Base-by-base conservation (phyloP, 2,888 invertebrate genomes). In the Griposia aprilina region DNA sequence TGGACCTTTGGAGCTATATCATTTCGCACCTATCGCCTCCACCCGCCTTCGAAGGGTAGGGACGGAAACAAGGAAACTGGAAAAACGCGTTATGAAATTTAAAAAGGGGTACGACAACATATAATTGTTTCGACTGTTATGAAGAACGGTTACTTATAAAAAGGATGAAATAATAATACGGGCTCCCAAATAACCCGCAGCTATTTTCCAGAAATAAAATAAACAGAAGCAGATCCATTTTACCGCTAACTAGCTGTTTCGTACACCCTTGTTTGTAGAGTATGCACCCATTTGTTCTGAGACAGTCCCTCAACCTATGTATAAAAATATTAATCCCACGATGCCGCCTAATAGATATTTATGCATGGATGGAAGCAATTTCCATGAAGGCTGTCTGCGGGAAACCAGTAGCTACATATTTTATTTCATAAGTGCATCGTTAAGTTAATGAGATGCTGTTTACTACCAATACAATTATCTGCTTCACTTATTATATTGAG, bases 1-100 rank as follows among this genome's bases (percentile, higher is more conserved):
- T 94, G 96, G 97, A 96, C 97, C 96, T 96, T 92, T 85, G 94
- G 82, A 94, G 96, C 96, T 96, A 96, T 96, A 97, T 96, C 96
- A 96, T 96, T 96, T 95, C 92, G 92, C 96, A 96, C 96, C 96
- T 95, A 94, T 92, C 91, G 90, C 92, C 90, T 93, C 81, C 85
- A 92, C 87, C 90, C 90, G 87, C 79, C 69, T 87, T 87, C 86
- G 87, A 88, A 89, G 87, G 88, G 91, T 90, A 88, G 87, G 89
- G 85, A 85, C 89, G 90, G 88, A 82, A 89, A 81, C 69, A 67
- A 79, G 77, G 78, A 85, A 83, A 82, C 76, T 63, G 80, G 91
- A 90, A 93, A 93, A 94, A 93, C 92, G 93, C 92, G 93, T 91
- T 92, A 91, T 93, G 94, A 95, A 94, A 95, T 94, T 93, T 94